A percentile compares a stretch with the other conserved stretches of the same genome.
phyloP scores from a whole-genome alignment of 2,797 vertebrate genomes.

The Bradypodion pumilum region DNA sequence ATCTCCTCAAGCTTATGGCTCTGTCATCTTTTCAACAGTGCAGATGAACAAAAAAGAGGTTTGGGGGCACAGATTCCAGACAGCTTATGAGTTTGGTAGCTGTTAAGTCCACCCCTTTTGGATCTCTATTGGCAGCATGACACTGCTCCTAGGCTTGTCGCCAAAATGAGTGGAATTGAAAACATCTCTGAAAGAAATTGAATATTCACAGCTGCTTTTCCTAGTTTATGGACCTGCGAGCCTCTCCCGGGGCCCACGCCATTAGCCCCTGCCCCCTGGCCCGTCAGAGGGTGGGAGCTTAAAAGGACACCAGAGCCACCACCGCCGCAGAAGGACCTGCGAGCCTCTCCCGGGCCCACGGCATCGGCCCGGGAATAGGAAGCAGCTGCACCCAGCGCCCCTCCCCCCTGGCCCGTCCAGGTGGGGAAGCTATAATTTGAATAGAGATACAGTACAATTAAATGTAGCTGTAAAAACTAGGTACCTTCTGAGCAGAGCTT shows the following conservation, averaged over 20 bases:
- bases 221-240: too few relatives aligned
- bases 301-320: too few relatives aligned
- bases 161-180: background rate
- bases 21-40: background rate
- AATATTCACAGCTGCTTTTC: slow-evolving; percentile 3
- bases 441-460: background rate
- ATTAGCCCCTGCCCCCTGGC: too few relatives aligned
- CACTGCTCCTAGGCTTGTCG: background rate
- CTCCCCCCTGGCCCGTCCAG: too few relatives aligned
- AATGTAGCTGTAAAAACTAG: background rate
- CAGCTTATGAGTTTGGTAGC: background rate
- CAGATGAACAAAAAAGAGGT: background rate
- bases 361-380: too few relatives aligned
- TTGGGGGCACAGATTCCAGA: background rate
- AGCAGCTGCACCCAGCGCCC: too few relatives aligned
- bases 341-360: too few relatives aligned
- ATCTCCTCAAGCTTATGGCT: background rate
- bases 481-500: too few relatives aligned
- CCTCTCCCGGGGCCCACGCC: too few relatives aligned
- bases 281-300: too few relatives aligned
- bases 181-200: background rate
- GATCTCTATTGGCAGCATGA: background rate
- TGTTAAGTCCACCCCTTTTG: slow-evolving; percentile 4
- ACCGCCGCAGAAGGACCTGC: too few relatives aligned
- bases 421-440: background rate